Base-by-base conservation (phyloP, 2,888 invertebrate species). In the Dione juno region DNA sequence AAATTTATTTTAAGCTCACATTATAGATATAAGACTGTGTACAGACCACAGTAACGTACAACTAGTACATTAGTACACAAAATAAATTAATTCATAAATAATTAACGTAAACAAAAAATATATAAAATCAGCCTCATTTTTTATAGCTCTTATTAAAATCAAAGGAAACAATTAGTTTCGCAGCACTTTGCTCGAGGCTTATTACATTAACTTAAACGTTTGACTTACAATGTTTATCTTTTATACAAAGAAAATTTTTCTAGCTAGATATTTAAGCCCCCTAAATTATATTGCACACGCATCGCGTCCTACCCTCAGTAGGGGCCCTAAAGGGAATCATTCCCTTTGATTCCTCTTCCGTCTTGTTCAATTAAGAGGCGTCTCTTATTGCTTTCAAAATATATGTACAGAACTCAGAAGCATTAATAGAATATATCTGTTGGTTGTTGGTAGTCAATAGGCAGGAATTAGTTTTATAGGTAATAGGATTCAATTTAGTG, bases 331-430 rank as follows among this genome's bases (percentile, higher is more conserved):
- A 81, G 92, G 91, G 91, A 89, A 92, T 91, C 90, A 90, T 92
- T 90, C 88, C 88, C 88, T 92, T 92, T 92, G 92, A 92, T 91
- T 92, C 83, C 84, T 88, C 84, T 88, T 86, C 88, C 92, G 84
- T 89, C 88, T 88, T 86, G 90, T 92, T 92, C 91, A 93, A 93
- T 93, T 92, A 93, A 89, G 82, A 90, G 88, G 87, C 89, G 87
- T 85, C 88, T 88, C 84, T 86, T 85, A 87, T 86, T 68, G 63
- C 63, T n/a, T 64, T 64, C 50, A 50, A 64, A 77, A 80, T 84
- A 85, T 88, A 84, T 81, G 63, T 54, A 63, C 68, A 61, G 53
- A 54, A 53, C 48, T 54, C 68, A 61, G 53, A 54, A 53, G 40
- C 53, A 48, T 48, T 64, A 64, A 64, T 64, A 64, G 35, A 64